phyloP scores from a whole-genome alignment of 2,888 invertebrate genomes.

The Crocallis elinguaria region DNA sequence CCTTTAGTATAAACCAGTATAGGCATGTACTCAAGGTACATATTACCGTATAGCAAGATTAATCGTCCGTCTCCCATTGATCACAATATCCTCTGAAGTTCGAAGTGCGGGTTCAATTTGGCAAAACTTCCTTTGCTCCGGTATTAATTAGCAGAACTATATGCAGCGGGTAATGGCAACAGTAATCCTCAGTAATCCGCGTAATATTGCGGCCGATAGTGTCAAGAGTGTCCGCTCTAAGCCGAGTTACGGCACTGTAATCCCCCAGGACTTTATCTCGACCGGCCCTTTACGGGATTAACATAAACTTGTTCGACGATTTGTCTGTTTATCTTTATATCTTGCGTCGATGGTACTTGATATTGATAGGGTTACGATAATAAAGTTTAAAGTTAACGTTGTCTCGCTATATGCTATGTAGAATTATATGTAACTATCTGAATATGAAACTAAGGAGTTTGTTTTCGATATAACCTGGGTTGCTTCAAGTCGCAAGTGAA shows the following conservation, averaged over 20 bases:
- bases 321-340: slow-evolving; percentile 70
- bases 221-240: slow-evolving; percentile 70
- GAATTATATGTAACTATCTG: no score
- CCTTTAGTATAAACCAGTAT: neutral
- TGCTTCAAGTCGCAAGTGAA: no score
- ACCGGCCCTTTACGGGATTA: slow-evolving; percentile 77
- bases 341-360: slow-evolving; percentile 44
- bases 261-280: slow-evolving; percentile 68
- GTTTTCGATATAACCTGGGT: no score
- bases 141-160: slow-evolving; percentile 61
- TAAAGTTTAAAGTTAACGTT: neutral
- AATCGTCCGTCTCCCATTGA: slow-evolving; percentile 20
- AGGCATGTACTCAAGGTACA: neutral
- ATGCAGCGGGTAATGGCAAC: slow-evolving; percentile 64
- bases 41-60: slow-evolving; percentile 1
- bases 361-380: slow-evolving; percentile 39
- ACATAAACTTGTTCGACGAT: slow-evolving; percentile 71
- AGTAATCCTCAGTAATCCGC: slow-evolving; percentile 61
- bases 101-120: slow-evolving; percentile 42
- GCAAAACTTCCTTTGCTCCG: slow-evolving; percentile 46
- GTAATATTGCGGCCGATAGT: slow-evolving; percentile 70
- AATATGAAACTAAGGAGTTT: no score
- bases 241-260: slow-evolving; percentile 71
- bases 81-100: slow-evolving; percentile 34
- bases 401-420: no score